A percentile compares a stretch with the other conserved stretches of the same genome.
phyloP scores from a whole-genome alignment of 2,113 vertebrate genomes.

The Vulpes ferrilata region DNA sequence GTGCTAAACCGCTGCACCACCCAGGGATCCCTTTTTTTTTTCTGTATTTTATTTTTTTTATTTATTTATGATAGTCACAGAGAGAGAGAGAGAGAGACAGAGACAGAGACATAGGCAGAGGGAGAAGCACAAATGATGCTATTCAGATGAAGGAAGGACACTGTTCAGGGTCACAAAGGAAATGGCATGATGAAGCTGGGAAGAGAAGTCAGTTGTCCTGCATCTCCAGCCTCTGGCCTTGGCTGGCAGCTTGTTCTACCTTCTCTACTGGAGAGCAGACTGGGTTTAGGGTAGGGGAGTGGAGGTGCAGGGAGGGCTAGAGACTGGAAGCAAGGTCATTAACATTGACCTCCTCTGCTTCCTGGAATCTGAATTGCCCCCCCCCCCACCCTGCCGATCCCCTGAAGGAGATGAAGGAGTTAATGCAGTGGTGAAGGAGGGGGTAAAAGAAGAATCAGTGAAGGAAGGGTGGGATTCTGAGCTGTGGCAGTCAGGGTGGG shows the following conservation, averaged over 20 bases:
- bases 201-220: neutral
- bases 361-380: neutral
- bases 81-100: too few species aligned
- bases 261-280: neutral
- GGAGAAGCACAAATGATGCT: neutral
- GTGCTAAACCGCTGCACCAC: too few species aligned
- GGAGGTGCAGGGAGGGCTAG: neutral
- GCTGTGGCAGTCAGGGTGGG: neutral
- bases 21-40: too few species aligned
- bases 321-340: neutral
- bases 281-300: neutral
- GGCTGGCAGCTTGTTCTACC: neutral
- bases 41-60: too few species aligned
- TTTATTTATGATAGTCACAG: too few species aligned
- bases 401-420: neutral
- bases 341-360: neutral
- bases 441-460: neutral
- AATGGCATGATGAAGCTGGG: neutral
- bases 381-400: neutral
- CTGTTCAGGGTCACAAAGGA: neutral
- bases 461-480: neutral
- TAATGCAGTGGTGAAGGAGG: neutral
- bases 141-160: neutral
- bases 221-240: neutral
- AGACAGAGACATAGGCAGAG: too few species aligned